These are phyloP conservation scores for Luehdorfia chinensis DNA, from an alignment of 1,140 invertebrate species.

Conservation along the genomic window DNA sequence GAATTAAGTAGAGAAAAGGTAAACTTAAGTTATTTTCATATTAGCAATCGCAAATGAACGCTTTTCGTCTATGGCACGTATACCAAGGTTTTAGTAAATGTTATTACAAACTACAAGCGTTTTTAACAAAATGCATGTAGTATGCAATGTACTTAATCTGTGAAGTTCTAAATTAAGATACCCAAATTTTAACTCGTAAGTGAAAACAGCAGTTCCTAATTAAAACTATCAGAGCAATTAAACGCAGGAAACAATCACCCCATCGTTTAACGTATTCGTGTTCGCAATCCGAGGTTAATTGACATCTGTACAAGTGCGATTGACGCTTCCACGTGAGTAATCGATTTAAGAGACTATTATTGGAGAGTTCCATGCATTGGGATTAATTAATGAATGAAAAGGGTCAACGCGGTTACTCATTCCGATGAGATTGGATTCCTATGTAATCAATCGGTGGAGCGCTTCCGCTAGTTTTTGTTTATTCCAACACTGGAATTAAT, in stretches of 20 bases:
- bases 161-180: too few species aligned
- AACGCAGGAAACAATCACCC: not conserved
- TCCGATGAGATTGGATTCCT: constrained; percentile 51
- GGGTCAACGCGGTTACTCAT: constrained; percentile 59
- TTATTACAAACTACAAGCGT: too few species aligned
- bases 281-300: constrained; percentile 41
- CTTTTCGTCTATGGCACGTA: too few species aligned
- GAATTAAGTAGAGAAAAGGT: too few species aligned
- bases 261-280: constrained; percentile 20
- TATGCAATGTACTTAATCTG: too few species aligned
- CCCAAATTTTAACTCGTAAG: not conserved
- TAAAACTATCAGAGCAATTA: constrained; percentile 9
- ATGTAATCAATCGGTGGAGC: constrained; percentile 30
- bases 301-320: constrained; percentile 50
- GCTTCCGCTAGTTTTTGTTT: constrained; percentile 6
- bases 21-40: too few species aligned
- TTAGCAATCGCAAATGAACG: too few species aligned
- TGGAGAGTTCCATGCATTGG: constrained; percentile 49
- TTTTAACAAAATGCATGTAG: too few species aligned
- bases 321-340: constrained; percentile 58
- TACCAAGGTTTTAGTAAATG: too few species aligned
- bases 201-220: not conserved
- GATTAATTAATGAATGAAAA: constrained; percentile 74
- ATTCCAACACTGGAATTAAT: constrained; percentile 4
- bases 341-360: constrained; percentile 70